These are phyloP conservation scores for Oligia fasciuncula DNA, from an alignment of 2,888 invertebrate genomes.

Conservation along the genomic window DNA sequence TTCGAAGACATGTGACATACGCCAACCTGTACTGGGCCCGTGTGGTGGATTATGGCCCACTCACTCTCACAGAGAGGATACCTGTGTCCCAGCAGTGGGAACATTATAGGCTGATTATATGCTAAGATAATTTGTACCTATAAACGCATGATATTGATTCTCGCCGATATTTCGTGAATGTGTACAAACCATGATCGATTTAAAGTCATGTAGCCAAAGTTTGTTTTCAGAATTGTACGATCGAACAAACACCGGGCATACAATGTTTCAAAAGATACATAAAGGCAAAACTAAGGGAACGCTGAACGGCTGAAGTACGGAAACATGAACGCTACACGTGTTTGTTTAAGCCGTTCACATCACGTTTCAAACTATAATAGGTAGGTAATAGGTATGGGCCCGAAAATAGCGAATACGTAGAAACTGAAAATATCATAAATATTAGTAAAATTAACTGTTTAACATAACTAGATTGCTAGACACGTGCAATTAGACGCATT, in stretches of 20 bases:
- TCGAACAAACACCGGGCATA: not conserved
- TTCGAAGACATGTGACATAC: not conserved
- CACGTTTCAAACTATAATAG: not conserved
- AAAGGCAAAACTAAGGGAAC: conserved; percentile 2
- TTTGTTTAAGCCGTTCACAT: conserved; percentile 20
- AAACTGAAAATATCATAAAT: not conserved
- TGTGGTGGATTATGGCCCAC: not conserved
- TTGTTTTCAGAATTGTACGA: not conserved
- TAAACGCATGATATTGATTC: not conserved
- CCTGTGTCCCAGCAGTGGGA: not conserved
- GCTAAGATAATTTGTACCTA: not conserved
- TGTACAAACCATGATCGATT: not conserved
- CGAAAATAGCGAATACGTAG: not conserved
- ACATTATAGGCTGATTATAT: not conserved
- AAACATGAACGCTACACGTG: conserved; percentile 9
- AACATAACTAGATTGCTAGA: not conserved
- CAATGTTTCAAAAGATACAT: conserved; percentile 18
- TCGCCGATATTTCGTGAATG: not conserved
- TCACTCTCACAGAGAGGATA: not conserved
- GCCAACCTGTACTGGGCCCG: not conserved
- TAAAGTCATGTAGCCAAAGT: not conserved
- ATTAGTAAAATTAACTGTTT: not conserved
- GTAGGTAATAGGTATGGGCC: not conserved
- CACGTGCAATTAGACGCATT: not conserved
- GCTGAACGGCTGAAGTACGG: conserved; percentile 3